Percentiles rank a stretch among this genome's conserved stretches.
phyloP scores from a whole-genome alignment of 2,113 vertebrate species.

The Fulica atra region DNA sequence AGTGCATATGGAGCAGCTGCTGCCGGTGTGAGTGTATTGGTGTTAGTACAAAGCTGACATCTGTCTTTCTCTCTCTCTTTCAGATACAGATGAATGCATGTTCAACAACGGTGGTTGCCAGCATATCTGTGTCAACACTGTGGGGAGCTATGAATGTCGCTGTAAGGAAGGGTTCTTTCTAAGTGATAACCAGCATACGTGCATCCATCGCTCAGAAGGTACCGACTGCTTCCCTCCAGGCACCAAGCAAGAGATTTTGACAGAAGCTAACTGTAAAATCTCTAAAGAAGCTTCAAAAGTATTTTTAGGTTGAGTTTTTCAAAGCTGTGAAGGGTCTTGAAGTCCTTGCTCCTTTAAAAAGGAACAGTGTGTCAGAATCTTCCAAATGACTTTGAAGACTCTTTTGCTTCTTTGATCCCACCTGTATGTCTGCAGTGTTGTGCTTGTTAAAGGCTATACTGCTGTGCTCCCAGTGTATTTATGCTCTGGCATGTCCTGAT shows the following conservation, averaged over 20 bases:
- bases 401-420: not conserved
- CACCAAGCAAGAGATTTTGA: not conserved
- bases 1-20: accelerated
- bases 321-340: not conserved
- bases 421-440: not conserved
- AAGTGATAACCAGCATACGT: constrained; percentile 98
- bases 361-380: not conserved
- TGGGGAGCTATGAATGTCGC: constrained; percentile 95
- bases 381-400: constrained; percentile 14
- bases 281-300: not conserved
- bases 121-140: constrained; percentile 90
- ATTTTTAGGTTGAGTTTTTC: not conserved
- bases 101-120: constrained; percentile 97
- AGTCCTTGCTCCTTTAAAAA: not conserved
- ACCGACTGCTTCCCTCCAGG: constrained; percentile 12
- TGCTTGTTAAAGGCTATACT: not conserved
- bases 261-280: not conserved
- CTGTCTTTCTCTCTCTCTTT: not conserved
- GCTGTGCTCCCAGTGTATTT: not conserved
- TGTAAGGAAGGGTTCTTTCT: constrained; percentile 96
- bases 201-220: constrained; percentile 97
- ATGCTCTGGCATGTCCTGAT: not conserved
- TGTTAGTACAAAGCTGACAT: not conserved
- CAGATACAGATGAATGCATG: constrained; percentile 85
- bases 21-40: not conserved